Evolutionary conservation across 2,113 vertebrate genomes (phyloP), one percentile per base, ranked within the genome.

Genomic region (Coreoperca whiteheadi): DNA sequence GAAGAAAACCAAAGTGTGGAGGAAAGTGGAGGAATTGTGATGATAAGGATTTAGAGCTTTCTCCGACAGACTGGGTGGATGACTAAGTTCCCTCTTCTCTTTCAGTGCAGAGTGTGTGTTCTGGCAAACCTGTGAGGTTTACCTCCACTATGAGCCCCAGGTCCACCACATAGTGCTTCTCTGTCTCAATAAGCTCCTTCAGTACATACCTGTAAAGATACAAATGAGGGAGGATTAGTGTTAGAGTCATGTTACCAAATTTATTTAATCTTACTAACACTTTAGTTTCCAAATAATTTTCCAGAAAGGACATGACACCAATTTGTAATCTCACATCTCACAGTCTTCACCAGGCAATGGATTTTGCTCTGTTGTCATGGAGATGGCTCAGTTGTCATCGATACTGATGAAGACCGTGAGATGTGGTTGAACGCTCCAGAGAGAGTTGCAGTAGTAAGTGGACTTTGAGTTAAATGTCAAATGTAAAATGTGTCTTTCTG

Each of bases 141-240:
- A 98, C 97, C 96, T 98, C 96, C 86, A 98, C 97, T 79, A 98
- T 97, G 91, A 96, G 94, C 63, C 96, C 95, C 92, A 98, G 94
- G 91, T 98, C 96, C 57, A 87, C 94, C 91, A 98, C 97, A 23
- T 98, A 98, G 91, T 96, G 92, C 92, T 97, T 97, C 94, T 98
- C 97, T 18, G 97, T 98, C 93, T 98, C 97, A 75, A 97, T 94
- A 82, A 98, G 96, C 93, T 98, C 97, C 88, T 94, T 94, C 83
- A 98, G 94, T 43, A 98, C 97, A 74, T 97, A 98, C 96, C 97
- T 98, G 85, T 43, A 73, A 76, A 78, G 25, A 86, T 25, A 88
- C 20, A 82, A 81, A 79, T 46, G 54, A 85, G 61, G n/a, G 8
- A 70, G 23, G 57, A 80, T 86, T 65, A 82, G 18, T 53, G 53